Conservation (phyloP, 2,888 invertebrate genomes). For the Tinea trinotella region DNA sequence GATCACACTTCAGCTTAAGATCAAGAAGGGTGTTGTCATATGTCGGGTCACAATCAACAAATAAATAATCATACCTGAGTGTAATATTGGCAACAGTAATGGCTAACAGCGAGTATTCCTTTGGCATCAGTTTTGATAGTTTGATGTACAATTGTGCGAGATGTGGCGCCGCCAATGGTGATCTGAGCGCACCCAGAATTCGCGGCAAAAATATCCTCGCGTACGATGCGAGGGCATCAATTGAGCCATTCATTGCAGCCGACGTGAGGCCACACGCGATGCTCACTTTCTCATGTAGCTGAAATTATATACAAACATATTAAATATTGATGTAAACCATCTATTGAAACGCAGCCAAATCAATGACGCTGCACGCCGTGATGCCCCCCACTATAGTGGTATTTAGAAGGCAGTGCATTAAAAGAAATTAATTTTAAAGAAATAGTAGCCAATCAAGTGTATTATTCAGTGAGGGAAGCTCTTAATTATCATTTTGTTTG, state of each 20-base stretch:
- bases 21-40: too few species aligned
- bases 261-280: conserved; percentile 43
- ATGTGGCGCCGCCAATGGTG: conserved; percentile 83
- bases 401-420: too few species aligned
- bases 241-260: conserved; percentile 57
- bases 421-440: too few species aligned
- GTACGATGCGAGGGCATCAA: conserved; percentile 38
- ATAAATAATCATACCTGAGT: conserved; percentile 69
- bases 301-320: conserved; percentile 15
- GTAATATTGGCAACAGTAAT: conserved; percentile 80
- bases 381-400: too few species aligned
- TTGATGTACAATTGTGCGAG: conserved; percentile 74
- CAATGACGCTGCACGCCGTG: too few species aligned
- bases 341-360: too few species aligned
- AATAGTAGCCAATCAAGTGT: too few species aligned
- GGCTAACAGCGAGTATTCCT: conserved; percentile 56
- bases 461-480: too few species aligned
- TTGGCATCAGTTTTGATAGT: conserved; percentile 61
- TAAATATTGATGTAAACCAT: too few species aligned
- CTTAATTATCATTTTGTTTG: too few species aligned
- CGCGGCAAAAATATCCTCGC: conserved; percentile 41
- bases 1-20: too few species aligned
- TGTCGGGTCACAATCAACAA: too few species aligned
- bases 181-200: conserved; percentile 77
- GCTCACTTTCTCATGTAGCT: conserved; percentile 46